Percentiles rank a stretch among this genome's conserved stretches.
phyloP scores from a whole-genome alignment of 2,113 vertebrate species.

The Nycticebus coucang region DNA sequence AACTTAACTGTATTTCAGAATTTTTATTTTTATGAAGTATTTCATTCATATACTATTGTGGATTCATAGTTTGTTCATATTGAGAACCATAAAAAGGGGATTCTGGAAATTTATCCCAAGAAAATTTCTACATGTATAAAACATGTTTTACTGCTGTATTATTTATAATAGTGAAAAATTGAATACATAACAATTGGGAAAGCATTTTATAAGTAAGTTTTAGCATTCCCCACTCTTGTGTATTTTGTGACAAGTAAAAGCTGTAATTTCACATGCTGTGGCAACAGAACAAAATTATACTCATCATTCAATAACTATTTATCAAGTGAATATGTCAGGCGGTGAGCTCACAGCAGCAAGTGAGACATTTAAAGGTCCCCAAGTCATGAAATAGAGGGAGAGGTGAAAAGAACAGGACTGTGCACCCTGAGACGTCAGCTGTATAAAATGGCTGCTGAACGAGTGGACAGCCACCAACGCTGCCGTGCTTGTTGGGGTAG shows the following conservation, averaged over 20 bases:
- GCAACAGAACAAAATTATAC: not conserved
- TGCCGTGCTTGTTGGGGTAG: not conserved
- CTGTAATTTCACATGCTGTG: constrained; percentile 10
- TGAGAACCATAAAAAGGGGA: not conserved
- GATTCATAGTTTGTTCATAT: not conserved
- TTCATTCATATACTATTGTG: not conserved
- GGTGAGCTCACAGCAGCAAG: not conserved
- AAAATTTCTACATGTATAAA: not conserved
- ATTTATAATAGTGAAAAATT: constrained; percentile 33
- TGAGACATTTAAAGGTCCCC: not conserved
- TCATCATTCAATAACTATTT: not conserved
- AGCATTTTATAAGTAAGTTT: not conserved
- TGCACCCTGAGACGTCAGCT: not conserved
- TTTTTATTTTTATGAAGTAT: constrained; percentile 36
- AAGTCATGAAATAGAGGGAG: not conserved
- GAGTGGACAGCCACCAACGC: not conserved
- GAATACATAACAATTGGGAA: not conserved
- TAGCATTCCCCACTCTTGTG: not conserved
- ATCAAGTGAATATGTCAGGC: not conserved
- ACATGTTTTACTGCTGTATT: not conserved
- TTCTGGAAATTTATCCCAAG: constrained; percentile 21
- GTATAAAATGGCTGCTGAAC: not conserved
- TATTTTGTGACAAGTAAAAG: constrained; percentile 19
- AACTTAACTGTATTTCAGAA: not conserved
- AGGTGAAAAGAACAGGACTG: not conserved